Percentiles rank a stretch among this genome's conserved stretches.
Evolutionary conservation across 2,888 invertebrate species (phyloP).

Genomic region (Aspidapion aeneum): DNA sequence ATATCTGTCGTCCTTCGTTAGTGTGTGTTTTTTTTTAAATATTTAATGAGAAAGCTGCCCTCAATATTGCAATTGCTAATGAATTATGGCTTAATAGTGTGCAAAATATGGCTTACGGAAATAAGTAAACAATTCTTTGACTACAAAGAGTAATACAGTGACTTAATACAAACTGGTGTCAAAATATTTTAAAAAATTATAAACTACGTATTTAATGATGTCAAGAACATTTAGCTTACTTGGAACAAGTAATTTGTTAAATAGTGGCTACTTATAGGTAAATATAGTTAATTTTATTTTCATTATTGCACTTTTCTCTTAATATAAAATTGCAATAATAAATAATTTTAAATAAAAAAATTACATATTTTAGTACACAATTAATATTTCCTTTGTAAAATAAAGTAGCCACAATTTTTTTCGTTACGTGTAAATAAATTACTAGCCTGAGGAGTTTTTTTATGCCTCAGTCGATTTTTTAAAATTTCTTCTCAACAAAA

Average conservation of each 20-base stretch:
- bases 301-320: neutral
- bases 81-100: too few species aligned
- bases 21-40: too few species aligned
- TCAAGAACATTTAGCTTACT: neutral
- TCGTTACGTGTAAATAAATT: conserved; percentile 7
- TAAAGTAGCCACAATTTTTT: conserved; percentile 8
- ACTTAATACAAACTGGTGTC: neutral
- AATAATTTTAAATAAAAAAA: conserved; percentile 18
- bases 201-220: neutral
- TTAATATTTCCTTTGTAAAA: conserved; percentile 34
- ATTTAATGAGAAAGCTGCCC: too few species aligned
- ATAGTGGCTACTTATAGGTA: neutral
- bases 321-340: neutral
- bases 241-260: neutral
- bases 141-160: neutral
- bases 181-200: neutral
- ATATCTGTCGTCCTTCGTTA: too few species aligned
- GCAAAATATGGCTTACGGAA: neutral
- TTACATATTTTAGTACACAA: conserved; percentile 38
- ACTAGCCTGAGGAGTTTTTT: conserved; percentile 1
- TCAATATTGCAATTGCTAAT: too few species aligned
- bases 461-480: neutral
- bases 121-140: neutral
- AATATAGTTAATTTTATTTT: neutral
- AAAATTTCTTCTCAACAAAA: neutral